Percentiles rank a stretch among this genome's conserved stretches.
phyloP scores from a whole-genome alignment of 2,113 vertebrate species.

The Tinamus guttatus region DNA sequence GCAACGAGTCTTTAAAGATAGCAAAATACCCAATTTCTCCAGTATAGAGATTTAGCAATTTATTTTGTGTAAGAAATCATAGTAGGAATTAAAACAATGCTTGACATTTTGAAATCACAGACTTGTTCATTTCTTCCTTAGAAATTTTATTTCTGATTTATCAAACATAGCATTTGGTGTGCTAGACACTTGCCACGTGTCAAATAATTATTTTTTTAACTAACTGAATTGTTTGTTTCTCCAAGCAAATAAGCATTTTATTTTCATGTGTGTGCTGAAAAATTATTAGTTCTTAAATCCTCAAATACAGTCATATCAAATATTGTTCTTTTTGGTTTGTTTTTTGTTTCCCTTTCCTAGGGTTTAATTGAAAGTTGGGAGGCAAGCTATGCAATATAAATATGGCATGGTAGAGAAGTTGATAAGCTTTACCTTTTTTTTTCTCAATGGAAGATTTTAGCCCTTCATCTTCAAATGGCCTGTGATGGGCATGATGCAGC shows the following conservation, averaged over 20 bases:
- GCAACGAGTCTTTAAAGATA: fast-evolving
- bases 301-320: not conserved
- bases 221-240: fast-evolving
- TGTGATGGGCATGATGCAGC: not conserved
- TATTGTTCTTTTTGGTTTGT: not conserved
- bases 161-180: not conserved
- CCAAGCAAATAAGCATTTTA: not conserved
- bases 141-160: constrained; percentile 2
- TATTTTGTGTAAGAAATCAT: not conserved
- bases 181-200: not conserved
- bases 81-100: not conserved
- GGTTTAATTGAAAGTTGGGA: not conserved
- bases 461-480: not conserved
- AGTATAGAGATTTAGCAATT: not conserved
- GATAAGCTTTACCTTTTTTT: not conserved
- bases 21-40: not conserved
- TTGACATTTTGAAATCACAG: not conserved
- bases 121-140: not conserved
- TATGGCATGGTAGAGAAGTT: not conserved
- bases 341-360: not conserved
- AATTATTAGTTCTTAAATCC: not conserved
- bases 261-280: not conserved
- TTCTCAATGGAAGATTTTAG: not conserved
- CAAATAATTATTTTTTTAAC: not conserved
- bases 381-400: not conserved